Evolutionary conservation across 1,140 invertebrate genomes (phyloP).

Genomic region (Diorhabda elongata): DNA sequence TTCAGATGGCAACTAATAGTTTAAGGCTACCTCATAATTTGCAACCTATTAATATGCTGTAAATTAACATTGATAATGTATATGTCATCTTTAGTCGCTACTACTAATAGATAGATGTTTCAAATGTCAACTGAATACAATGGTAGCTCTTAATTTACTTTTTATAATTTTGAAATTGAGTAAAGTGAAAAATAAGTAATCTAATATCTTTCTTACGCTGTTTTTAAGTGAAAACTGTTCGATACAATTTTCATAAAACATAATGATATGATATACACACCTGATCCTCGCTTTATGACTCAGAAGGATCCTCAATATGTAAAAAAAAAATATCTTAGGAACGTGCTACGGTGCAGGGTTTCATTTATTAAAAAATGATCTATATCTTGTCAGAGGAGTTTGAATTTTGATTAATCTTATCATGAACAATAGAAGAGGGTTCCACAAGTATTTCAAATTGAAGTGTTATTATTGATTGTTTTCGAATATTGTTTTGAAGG

Average conservation of each 20-base stretch:
- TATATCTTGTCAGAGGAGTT: slow-evolving; percentile 2
- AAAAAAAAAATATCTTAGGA: not conserved
- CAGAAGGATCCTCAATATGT: not conserved
- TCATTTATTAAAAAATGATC: slow-evolving; percentile 1
- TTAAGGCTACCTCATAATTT: no score
- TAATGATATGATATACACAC: not conserved
- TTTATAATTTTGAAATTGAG: no score
- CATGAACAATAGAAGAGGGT: not conserved
- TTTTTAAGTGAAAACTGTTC: not conserved
- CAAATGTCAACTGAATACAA: no score
- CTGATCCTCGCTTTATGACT: not conserved
- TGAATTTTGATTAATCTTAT: not conserved
- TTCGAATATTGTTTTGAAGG: no score
- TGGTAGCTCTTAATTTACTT: no score
- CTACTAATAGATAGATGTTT: no score
- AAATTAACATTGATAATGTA: no score
- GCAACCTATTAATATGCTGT: no score
- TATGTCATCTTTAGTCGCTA: no score
- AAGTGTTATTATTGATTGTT: not conserved
- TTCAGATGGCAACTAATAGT: no score
- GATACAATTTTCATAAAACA: not conserved
- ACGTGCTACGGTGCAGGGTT: not conserved
- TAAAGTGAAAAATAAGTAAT: not conserved
- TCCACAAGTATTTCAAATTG: not conserved
- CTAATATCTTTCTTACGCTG: not conserved